phyloP scores from a whole-genome alignment of 2,113 vertebrate species.

The Steatornis caripensis region DNA sequence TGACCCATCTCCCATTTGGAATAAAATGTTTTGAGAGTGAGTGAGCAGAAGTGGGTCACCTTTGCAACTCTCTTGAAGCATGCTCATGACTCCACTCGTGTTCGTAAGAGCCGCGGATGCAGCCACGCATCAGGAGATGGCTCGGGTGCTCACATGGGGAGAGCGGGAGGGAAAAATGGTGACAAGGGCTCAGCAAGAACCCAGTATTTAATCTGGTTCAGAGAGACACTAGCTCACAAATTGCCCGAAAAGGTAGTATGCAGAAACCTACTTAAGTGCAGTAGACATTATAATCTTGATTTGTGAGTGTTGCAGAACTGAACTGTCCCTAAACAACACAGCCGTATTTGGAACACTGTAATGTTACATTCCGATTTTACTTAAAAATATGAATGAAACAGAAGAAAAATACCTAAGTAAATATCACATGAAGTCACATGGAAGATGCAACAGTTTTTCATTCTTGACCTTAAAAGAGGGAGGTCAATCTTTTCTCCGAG shows the following conservation, averaged over 20 bases:
- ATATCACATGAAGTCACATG: background rate
- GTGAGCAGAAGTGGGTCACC: constrained; percentile 7
- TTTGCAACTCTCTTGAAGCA: background rate
- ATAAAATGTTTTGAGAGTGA: background rate
- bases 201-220: background rate
- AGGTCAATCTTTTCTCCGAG: background rate
- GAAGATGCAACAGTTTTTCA: background rate
- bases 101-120: background rate
- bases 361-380: background rate
- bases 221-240: background rate
- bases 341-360: background rate
- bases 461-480: background rate
- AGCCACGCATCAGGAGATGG: background rate
- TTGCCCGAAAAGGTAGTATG: background rate
- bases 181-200: background rate
- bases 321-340: background rate
- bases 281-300: background rate
- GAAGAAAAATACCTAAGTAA: background rate
- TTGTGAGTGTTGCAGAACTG: background rate
- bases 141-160: fast-evolving
- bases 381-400: background rate
- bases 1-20: background rate
- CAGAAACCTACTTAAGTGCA: background rate
- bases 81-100: fast-evolving
- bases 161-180: background rate